Conservation (phyloP, 92 coral and sea anemone genomes). For the Epizoanthus scotinus region DNA sequence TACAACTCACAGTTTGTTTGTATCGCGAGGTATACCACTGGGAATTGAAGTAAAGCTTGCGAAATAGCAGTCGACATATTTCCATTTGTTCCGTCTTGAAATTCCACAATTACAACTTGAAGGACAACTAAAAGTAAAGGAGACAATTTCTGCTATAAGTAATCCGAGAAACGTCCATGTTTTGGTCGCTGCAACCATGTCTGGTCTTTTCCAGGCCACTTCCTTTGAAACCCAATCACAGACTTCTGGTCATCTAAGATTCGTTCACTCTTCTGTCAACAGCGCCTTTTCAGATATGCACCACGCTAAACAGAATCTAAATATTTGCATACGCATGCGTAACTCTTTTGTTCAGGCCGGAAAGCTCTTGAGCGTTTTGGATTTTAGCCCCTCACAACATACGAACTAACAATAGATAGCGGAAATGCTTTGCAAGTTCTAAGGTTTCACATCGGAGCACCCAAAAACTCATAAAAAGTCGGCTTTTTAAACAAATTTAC, state of each 20-base stretch:
- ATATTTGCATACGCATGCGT: constrained; percentile 49
- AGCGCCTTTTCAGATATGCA: constrained; percentile 21
- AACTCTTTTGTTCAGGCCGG: constrained; percentile 31
- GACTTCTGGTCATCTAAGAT: constrained; percentile 6
- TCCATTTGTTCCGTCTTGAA: background rate
- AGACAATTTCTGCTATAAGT: constrained; percentile 15
- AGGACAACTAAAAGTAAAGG: constrained; percentile 11
- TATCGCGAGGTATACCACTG: constrained; percentile 26
- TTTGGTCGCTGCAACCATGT: constrained; percentile 30
- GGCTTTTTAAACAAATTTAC: background rate
- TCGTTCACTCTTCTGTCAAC: constrained; percentile 40
- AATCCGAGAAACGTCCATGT: background rate
- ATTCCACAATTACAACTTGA: constrained; percentile 15
- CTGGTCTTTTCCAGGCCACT: constrained; percentile 1
- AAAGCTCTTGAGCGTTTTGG: constrained; percentile 39
- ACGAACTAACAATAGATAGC: constrained; percentile 11
- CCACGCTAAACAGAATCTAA: constrained; percentile 32
- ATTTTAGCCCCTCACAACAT: constrained; percentile 29
- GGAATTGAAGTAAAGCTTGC: constrained; percentile 25
- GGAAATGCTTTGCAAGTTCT: constrained; percentile 39
- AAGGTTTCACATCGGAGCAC: constrained; percentile 1
- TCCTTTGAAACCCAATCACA: constrained; percentile 7
- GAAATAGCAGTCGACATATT: constrained; percentile 18
- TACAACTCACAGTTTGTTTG: constrained; percentile 36
- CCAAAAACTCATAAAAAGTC: background rate